Conservation (phyloP, 2,113 vertebrate genomes). For the Cryptomyrus ogoouensis region DNA sequence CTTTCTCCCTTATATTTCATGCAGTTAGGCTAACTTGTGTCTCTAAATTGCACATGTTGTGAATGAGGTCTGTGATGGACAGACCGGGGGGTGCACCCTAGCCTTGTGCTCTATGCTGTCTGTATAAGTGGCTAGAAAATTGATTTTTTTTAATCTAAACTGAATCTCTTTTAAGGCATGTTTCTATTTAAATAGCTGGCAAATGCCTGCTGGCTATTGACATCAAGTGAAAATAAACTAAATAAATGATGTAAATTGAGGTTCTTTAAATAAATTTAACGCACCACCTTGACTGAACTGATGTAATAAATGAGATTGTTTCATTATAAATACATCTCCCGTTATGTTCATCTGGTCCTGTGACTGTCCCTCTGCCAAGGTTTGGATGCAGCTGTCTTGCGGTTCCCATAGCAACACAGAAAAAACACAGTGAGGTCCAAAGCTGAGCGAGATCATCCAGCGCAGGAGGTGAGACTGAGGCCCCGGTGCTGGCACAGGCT, state of each 20-base stretch:
- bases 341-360: not conserved
- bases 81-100: not conserved
- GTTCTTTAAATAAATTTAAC: not conserved
- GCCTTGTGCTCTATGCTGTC: not conserved
- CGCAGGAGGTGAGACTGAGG: not conserved
- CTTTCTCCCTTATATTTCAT: not conserved
- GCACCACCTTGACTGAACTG: not conserved
- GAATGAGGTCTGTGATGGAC: not conserved
- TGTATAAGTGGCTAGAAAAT: not conserved
- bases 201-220: not conserved
- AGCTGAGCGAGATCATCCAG: not conserved
- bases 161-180: not conserved
- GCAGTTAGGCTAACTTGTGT: not conserved
- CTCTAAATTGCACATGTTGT: not conserved
- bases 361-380: not conserved
- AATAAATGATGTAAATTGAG: not conserved
- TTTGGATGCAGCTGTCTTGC: conserved; percentile 1
- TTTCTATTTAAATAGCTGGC: not conserved
- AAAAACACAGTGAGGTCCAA: not conserved
- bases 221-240: not conserved
- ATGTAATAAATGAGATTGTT: not conserved
- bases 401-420: not conserved
- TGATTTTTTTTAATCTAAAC: not conserved
- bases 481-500: not conserved
- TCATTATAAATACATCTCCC: not conserved